Conservation (phyloP, 2,113 vertebrate species). For the Campylomormyrus tamandua region DNA sequence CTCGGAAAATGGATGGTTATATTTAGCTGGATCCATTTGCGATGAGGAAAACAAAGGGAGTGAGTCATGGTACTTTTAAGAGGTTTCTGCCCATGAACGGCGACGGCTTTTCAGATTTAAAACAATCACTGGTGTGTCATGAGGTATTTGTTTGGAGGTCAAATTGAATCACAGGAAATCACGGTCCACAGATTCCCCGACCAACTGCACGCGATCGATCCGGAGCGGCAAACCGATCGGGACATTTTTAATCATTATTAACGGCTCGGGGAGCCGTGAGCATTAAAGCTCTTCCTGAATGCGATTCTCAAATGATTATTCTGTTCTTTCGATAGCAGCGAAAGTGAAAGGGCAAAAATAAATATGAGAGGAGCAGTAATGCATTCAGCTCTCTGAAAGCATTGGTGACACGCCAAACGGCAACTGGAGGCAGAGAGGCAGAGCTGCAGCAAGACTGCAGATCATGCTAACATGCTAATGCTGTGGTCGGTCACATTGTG, state of each 20-base stretch:
- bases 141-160: background rate
- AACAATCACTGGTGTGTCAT: background rate
- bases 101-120: background rate
- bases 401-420: background rate
- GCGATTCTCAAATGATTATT: background rate
- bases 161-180: background rate
- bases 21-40: background rate
- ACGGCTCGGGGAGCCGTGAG: background rate
- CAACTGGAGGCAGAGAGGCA: background rate
- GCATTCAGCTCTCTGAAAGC: background rate
- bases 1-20: background rate
- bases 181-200: background rate
- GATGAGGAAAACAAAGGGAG: background rate
- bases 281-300: background rate
- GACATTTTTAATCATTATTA: background rate
- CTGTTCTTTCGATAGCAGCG: background rate
- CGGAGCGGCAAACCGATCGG: background rate
- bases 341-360: background rate
- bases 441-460: background rate
- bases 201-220: background rate
- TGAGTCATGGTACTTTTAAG: background rate
- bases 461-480: background rate
- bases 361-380: background rate
- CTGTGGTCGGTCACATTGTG: background rate
- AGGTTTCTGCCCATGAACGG: background rate